A percentile compares a stretch with the other conserved stretches of the same genome.
These are phyloP conservation scores for Nyctalus aviator DNA, from an alignment of 2,797 vertebrate genomes.

Conservation along the genomic window DNA sequence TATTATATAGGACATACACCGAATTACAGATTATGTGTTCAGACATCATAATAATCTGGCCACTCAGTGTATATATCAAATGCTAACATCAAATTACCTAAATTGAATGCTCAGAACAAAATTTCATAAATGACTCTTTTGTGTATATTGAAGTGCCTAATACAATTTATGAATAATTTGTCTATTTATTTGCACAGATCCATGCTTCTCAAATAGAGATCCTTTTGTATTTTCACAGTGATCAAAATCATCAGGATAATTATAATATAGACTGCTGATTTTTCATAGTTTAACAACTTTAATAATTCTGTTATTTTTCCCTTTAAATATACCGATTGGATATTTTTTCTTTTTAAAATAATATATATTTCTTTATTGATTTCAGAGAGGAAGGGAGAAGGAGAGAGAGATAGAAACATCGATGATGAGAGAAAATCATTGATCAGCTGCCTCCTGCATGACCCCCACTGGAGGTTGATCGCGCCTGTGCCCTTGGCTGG, in stretches of 20 bases:
- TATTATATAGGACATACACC: too few species aligned
- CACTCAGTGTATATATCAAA: neutral
- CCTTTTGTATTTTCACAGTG: neutral
- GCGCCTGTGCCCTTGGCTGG: too few species aligned
- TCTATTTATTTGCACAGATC: constrained; percentile 27
- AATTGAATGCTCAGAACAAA: neutral
- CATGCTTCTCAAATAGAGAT: constrained; percentile 39
- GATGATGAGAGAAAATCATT: too few species aligned
- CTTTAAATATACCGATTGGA: too few species aligned
- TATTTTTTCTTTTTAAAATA: too few species aligned
- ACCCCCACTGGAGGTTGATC: too few species aligned
- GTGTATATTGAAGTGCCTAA: neutral
- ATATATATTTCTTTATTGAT: too few species aligned
- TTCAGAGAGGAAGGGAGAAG: too few species aligned
- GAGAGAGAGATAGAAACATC: too few species aligned
- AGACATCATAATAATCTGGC: too few species aligned
- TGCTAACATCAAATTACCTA: neutral
- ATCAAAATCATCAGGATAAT: constrained; percentile 12
- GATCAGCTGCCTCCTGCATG: too few species aligned
- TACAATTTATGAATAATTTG: neutral
- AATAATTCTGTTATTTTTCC: constrained; percentile 29
- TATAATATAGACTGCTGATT: neutral
- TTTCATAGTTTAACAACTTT: constrained; percentile 37
- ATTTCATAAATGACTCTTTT: fast-evolving
- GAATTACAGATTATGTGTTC: too few species aligned